These are phyloP conservation scores for Nomada hirtipes DNA, from an alignment of 2,888 invertebrate species.

Conservation along the genomic window DNA sequence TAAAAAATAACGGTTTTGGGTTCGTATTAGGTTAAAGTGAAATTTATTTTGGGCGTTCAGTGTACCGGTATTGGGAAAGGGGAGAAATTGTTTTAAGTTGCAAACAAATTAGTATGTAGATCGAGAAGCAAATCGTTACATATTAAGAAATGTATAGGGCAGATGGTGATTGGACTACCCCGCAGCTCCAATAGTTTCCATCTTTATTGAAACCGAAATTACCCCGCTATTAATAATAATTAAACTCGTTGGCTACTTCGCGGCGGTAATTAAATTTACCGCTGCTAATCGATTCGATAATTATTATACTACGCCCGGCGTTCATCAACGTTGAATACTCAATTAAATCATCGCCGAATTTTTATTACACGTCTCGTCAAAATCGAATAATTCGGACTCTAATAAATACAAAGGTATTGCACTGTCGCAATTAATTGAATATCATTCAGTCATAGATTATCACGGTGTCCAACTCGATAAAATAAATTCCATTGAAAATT, in stretches of 20 bases:
- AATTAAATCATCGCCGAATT: neutral
- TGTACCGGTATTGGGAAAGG: neutral
- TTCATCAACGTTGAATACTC: neutral
- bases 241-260: slow-evolving; percentile 5
- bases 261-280: slow-evolving; percentile 21
- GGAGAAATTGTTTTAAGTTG: neutral
- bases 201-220: slow-evolving; percentile 34
- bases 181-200: slow-evolving; percentile 20
- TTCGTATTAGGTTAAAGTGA: neutral
- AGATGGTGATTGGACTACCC: slow-evolving; percentile 1
- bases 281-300: slow-evolving; percentile 4
- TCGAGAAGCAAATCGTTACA: slow-evolving; percentile 12
- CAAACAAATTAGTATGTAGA: slow-evolving; percentile 6
- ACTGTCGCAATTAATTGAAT: too few species aligned
- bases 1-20: too few species aligned
- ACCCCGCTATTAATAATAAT: slow-evolving; percentile 24
- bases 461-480: too few species aligned
- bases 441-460: too few species aligned
- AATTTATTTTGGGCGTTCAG: neutral
- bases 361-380: neutral
- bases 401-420: too few species aligned
- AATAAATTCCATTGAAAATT: too few species aligned
- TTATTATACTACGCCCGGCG: neutral
- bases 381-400: neutral
- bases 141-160: slow-evolving; percentile 36